Evolutionary conservation across 2,888 invertebrate genomes (phyloP), one percentile per base, ranked within the genome.

Genomic region (Ophion slaviceki): DNA sequence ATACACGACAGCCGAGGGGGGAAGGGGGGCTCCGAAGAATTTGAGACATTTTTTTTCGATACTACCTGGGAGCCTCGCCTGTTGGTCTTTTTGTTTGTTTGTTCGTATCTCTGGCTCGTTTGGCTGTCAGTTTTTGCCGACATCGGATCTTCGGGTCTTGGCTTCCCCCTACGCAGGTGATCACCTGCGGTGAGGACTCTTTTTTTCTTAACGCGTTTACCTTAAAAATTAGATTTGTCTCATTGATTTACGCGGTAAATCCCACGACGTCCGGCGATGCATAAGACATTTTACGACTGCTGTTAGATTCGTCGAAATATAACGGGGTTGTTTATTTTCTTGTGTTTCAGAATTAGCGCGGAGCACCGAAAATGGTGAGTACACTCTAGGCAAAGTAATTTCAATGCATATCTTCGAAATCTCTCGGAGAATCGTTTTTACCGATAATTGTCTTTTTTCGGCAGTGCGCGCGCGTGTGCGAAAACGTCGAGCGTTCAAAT

Each of bases 61-160:
- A 83, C 87, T 91, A 91, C 90, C 91, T 90, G 89, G 80, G 87
- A 84, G 80, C 90, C 90, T 91, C 90, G 90, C 91, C 90, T 91
- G 89, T 53, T 66, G 20, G 68, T 59, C 68, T 87, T 80, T 80
- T 83, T 80, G 2, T 2, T 4, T 4, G 32, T 82, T 78, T 85
- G 57, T 45, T 62, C 28, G 72, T 86, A 75, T 81, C 75, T 76
- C 64, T 61, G 74, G 82, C 72, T 74, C 77, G 78, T 75, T 80
- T 78, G 53, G 78, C 75, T 83, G 85, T 81, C 70, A 75, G 71
- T 83, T 82, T 77, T 74, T 70, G 71, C 59, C 77, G 80, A 80
- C 68, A 53, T 68, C 59, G 59, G 68, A 64, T 75, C 62, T 76
- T 74, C 78, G 70, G 57, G 57, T 61, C 76, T 62, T 77, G 61